Base-by-base conservation (phyloP, 2,797 vertebrate genomes). In the Alca torda region DNA sequence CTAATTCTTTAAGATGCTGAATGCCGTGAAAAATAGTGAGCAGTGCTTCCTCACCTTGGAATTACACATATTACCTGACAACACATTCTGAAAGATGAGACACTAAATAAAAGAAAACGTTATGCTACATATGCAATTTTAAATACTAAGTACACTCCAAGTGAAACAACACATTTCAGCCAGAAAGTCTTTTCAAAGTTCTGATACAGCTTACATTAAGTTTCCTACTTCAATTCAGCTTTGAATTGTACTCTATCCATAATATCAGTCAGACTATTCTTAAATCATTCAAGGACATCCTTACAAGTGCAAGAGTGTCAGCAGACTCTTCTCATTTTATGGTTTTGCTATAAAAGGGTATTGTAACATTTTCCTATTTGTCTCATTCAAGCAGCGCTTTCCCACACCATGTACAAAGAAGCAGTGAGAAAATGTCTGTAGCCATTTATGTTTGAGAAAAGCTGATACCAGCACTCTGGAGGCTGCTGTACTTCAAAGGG, bases 381-480 rank as follows among this genome's bases (percentile, higher is more conserved):
- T 90, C 53, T 95, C 72, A 80, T 85, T 89, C 61, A 91, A 57
- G 83, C 73, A 77, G n/a, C 63, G 24, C 57, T 80, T 93, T 87
- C 64, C 54, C 63, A 56, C 19, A 89, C 31, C 23, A 9, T 1
- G 45, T 31, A 84, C 79, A 93, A 93, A 95, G 80, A 64, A 92
- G 39, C 46, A 74, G 54, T 43, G 41, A 81, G 75, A 78, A 96
- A 94, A 95, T 75, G 41, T 63, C 67, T 91, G 48, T 60, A 74
- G 57, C 69, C 39, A 28, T 67, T 33, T 88, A 68, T 68, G 87
- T 72, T 69, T 74, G 81, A 72, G 82, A 77, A 95, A 87, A 89
- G 48, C 92, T 95, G 97, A 96, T 97, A 97, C 11, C 37, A 77
- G 39, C 43, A 70, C 91, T 94, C 91, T 30, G n/a, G 96, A 94